phyloP scores from a whole-genome alignment of 2,797 vertebrate species.

The Liasis olivaceus region DNA sequence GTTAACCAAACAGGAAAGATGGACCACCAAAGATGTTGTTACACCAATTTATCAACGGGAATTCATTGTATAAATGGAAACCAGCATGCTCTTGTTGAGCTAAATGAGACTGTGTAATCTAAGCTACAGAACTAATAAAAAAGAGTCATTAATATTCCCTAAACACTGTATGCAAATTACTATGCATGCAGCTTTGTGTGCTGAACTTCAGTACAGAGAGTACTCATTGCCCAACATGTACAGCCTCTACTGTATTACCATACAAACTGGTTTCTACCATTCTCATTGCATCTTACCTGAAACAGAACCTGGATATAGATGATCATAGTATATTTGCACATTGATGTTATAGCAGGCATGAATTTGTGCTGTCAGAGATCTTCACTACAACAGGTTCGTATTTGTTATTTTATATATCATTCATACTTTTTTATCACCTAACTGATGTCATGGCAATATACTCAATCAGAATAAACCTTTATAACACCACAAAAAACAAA shows the following conservation, averaged over 20 bases:
- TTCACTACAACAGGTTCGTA: neutral
- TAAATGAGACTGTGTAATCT: neutral
- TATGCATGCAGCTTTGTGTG: conserved; percentile 38
- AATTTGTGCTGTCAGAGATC: neutral
- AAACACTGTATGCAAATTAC: conserved; percentile 46
- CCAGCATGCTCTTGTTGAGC: neutral
- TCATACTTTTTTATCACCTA: neutral
- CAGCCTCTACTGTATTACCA: neutral
- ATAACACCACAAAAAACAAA: neutral
- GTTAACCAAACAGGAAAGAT: conserved; percentile 72
- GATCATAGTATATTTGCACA: conserved; percentile 26
- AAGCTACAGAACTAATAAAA: conserved; percentile 31
- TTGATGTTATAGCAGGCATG: neutral
- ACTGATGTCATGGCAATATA: neutral
- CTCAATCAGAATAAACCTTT: neutral
- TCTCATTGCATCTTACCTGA: conserved; percentile 8
- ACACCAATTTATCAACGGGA: neutral
- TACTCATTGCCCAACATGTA: conserved; percentile 39
- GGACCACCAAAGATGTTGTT: conserved; percentile 81
- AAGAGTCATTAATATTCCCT: conserved; percentile 69
- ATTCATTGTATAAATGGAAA: neutral
- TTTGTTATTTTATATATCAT: neutral
- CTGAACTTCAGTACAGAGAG: conserved; percentile 51
- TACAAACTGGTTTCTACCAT: neutral
- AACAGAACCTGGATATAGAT: neutral